A percentile compares a stretch with the other conserved stretches of the same genome.
These are phyloP conservation scores for Antitype chi DNA, from an alignment of 2,888 invertebrate species.

Conservation along the genomic window DNA sequence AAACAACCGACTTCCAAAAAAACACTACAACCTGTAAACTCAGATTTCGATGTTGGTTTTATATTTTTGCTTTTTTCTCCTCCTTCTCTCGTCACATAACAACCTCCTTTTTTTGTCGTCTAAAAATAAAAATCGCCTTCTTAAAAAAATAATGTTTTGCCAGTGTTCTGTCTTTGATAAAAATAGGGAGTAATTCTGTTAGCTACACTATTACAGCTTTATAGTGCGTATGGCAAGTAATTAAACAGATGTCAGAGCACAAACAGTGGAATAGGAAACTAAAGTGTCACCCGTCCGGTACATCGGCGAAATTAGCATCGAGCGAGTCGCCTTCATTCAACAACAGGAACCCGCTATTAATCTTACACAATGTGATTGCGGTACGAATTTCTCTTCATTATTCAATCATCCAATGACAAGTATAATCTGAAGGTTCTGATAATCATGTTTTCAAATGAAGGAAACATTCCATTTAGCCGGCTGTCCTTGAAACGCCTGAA, in stretches of 20 bases:
- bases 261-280: slow-evolving; percentile 72
- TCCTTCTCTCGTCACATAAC: too few species aligned
- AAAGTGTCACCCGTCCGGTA: slow-evolving; percentile 71
- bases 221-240: slow-evolving; percentile 30
- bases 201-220: neutral
- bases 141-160: neutral
- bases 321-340: slow-evolving; percentile 77
- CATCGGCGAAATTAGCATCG: slow-evolving; percentile 78
- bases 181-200: neutral
- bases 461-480: slow-evolving; percentile 25
- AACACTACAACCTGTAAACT: too few species aligned
- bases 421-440: slow-evolving; percentile 58
- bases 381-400: slow-evolving; percentile 79
- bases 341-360: slow-evolving; percentile 78
- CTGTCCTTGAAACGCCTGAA: slow-evolving; percentile 16
- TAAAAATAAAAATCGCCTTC: neutral
- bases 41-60: too few species aligned
- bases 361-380: slow-evolving; percentile 82
- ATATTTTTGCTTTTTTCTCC: too few species aligned
- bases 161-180: neutral
- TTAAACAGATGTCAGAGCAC: slow-evolving; percentile 57
- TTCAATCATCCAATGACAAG: slow-evolving; percentile 76
- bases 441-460: slow-evolving; percentile 56
- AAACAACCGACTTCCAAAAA: neutral
- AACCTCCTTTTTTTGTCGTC: too few species aligned